Evolutionary conservation across 2,888 invertebrate genomes (phyloP).

Genomic region (Bimastos eiseni): DNA sequence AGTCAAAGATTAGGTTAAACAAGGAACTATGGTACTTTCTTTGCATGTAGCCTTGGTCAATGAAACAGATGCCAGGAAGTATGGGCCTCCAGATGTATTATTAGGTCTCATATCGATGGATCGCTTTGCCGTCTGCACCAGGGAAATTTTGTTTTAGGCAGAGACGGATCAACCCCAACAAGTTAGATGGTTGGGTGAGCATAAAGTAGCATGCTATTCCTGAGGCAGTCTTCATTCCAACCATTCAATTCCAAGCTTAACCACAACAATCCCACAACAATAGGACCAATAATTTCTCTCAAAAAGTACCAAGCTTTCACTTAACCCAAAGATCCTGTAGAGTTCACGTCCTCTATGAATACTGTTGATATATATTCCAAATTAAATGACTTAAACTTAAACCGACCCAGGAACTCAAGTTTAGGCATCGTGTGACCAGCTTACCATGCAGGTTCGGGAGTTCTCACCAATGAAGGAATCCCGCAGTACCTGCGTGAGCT

Average conservation of each 20-base stretch:
- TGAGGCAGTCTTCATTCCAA: neutral
- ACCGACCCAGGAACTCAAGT: neutral
- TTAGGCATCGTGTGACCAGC: neutral
- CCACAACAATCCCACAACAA: neutral
- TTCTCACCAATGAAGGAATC: conserved; percentile 98
- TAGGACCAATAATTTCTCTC: neutral
- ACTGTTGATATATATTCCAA: neutral
- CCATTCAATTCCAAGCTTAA: neutral
- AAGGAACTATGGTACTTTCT: neutral
- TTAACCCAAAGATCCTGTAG: neutral
- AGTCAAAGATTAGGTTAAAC: neutral
- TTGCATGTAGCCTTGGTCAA: neutral
- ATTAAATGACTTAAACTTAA: neutral
- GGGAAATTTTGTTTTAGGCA: too few species aligned
- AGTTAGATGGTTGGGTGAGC: neutral
- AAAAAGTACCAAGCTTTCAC: too few species aligned
- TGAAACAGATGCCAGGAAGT: too few species aligned
- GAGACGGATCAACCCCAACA: neutral
- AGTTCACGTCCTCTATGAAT: neutral
- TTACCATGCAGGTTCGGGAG: conserved; percentile 89
- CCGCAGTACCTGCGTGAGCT: conserved; percentile 90
- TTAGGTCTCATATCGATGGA: too few species aligned
- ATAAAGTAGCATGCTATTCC: neutral
- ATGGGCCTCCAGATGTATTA: too few species aligned
- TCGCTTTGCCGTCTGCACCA: too few species aligned